A percentile compares a stretch with the other conserved stretches of the same genome.
Evolutionary conservation across 2,888 invertebrate species (phyloP).

Genomic region (Protophormia terraenovae): DNA sequence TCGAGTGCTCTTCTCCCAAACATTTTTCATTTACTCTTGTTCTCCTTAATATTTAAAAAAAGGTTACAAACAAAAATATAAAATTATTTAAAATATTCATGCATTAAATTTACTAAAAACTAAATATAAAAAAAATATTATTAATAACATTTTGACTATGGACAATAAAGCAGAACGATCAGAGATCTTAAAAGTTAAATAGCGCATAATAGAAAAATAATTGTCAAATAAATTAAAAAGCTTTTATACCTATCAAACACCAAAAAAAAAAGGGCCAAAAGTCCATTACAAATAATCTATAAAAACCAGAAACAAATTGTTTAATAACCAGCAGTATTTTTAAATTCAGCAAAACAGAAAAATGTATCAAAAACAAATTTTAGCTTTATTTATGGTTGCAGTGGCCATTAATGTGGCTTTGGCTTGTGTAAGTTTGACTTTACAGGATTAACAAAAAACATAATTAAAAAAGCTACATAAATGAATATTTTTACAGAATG

Average conservation of each 20-base stretch:
- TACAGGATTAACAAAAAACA: neutral
- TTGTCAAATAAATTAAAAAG: slow-evolving; percentile 64
- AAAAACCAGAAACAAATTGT: slow-evolving; percentile 1
- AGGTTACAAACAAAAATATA: neutral
- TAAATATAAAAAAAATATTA: neutral
- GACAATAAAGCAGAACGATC: slow-evolving; percentile 77
- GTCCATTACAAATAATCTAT: slow-evolving; percentile 22
- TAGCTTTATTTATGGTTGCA: slow-evolving; percentile 12
- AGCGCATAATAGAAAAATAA: slow-evolving; percentile 75
- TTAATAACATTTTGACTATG: slow-evolving; percentile 47
- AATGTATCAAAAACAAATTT: slow-evolving; percentile 55
- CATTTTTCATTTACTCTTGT: neutral
- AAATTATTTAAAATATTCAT: slow-evolving; percentile 6
- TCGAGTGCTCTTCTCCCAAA: neutral
- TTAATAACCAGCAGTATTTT: neutral
- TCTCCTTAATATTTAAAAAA: neutral
- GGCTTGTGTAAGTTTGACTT: slow-evolving; percentile 78
- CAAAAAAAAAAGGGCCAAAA: neutral
- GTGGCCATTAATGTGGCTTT: slow-evolving; percentile 66
- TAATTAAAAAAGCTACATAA: neutral
- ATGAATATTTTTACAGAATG: slow-evolving; percentile 73
- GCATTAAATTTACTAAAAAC: slow-evolving; percentile 5
- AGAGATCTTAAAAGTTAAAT: slow-evolving; percentile 71
- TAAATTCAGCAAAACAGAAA: neutral
- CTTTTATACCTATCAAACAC: neutral